These are phyloP conservation scores for Nycticryphes semicollaris DNA, from an alignment of 2,113 vertebrate genomes.

Conservation along the genomic window DNA sequence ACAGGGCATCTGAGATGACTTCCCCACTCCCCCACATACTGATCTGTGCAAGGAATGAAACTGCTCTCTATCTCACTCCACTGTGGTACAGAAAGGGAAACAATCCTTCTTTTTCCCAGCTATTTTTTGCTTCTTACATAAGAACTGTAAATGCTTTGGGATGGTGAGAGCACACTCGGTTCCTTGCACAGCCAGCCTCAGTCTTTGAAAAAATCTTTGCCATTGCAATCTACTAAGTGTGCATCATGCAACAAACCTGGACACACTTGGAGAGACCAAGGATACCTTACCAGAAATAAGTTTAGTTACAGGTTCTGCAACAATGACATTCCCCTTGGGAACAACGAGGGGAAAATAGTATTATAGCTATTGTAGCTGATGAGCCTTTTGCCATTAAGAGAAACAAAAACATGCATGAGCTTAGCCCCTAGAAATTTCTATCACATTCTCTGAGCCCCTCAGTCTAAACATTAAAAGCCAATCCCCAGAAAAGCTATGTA, in stretches of 20 bases:
- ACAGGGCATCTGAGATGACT: not conserved
- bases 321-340: not conserved
- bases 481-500: not conserved
- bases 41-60: not conserved
- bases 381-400: not conserved
- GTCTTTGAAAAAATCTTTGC: not conserved
- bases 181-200: not conserved
- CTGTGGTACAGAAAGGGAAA: not conserved
- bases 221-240: fast-evolving
- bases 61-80: fast-evolving
- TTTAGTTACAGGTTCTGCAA: not conserved
- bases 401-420: not conserved
- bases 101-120: not conserved
- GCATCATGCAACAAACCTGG: not conserved
- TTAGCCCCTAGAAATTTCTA: not conserved
- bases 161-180: not conserved
- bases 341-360: not conserved
- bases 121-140: not conserved
- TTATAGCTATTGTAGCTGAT: not conserved
- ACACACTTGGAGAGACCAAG: not conserved
- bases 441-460: not conserved
- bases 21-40: not conserved
- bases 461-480: not conserved
- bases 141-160: not conserved
- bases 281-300: not conserved